Conservation (phyloP, 2,113 vertebrate species). For the Sitta europaea region DNA sequence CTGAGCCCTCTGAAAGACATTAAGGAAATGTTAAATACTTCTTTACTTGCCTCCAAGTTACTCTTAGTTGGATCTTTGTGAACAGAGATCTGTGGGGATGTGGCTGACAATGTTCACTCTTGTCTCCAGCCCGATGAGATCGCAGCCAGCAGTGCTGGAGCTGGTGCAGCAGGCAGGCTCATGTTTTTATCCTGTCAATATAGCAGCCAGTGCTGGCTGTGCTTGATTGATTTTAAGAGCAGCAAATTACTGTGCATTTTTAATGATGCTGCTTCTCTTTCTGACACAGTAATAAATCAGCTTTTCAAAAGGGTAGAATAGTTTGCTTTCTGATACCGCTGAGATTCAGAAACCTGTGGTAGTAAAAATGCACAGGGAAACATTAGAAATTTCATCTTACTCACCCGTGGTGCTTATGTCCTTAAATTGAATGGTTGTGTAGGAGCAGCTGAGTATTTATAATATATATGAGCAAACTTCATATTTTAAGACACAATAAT, state of each 20-base stretch:
- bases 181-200: neutral
- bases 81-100: fast-evolving
- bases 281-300: neutral
- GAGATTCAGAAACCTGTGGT: neutral
- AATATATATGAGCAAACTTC: neutral
- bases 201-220: neutral
- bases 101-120: neutral
- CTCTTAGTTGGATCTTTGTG: neutral
- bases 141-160: neutral
- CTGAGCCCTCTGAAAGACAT: neutral
- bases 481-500: neutral
- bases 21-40: neutral
- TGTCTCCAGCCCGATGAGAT: neutral
- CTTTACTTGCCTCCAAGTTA: neutral
- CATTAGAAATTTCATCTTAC: neutral
- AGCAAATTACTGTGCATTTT: constrained; percentile 14
- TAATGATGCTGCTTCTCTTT: neutral
- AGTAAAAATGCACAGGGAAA: neutral
- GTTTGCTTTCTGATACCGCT: neutral
- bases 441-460: neutral
- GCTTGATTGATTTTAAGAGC: neutral
- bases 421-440: neutral
- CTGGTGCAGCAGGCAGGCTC: neutral
- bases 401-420: neutral
- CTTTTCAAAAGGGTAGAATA: neutral